Base-by-base conservation (phyloP, 1,140 invertebrate genomes). In the Doryteuthis pealeii region DNA sequence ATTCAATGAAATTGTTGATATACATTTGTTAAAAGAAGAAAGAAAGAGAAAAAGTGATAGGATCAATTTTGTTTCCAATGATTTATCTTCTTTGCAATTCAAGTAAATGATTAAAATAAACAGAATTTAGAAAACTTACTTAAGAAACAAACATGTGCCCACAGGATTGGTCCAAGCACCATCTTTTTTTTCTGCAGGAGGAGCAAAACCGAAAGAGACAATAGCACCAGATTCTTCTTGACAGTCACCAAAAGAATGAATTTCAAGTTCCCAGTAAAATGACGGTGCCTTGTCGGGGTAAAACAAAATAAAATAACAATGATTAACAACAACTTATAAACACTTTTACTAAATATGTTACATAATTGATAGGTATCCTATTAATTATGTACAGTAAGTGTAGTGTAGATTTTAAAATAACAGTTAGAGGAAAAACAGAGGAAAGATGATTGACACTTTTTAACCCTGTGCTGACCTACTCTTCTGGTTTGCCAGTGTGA, bases 261-360 rank as follows among this genome's bases (percentile, higher is more conserved):
- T 84, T 76, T 87, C 85, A 31, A 88, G 66, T 76, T 88, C 87
- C 86, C 86, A 88, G 78, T 88, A 88, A 75, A 88, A 88, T 30
- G 85, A 86, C 43, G 87, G 83, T 54, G 87, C 85, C 85, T 87
- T 68, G 69, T 72, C 62, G 54, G 3, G 58, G 58, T n/a, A 62
- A 30, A n/a, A 15, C 28, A 30, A 15, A 62, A 70, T 32, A 43
- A 68, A 74, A 45, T 8, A 69, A n/a, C 3, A 69, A 69, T 8
- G 67, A 69, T 31, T 28, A 68, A 68, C 66, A n/a, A n/a, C n/a
- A 15, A 28, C 28, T 10, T 67, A 28, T 67, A 30, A 15, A 28
- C 65, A 30, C 10, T 12, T 18, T 15, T 10, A n/a, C n/a, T n/a
- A n/a, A n/a, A n/a, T n/a, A n/a, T n/a, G n/a, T n/a, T n/a, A n/a